Conservation (phyloP, 2,113 vertebrate species). For the Halcyon malimbica region DNA sequence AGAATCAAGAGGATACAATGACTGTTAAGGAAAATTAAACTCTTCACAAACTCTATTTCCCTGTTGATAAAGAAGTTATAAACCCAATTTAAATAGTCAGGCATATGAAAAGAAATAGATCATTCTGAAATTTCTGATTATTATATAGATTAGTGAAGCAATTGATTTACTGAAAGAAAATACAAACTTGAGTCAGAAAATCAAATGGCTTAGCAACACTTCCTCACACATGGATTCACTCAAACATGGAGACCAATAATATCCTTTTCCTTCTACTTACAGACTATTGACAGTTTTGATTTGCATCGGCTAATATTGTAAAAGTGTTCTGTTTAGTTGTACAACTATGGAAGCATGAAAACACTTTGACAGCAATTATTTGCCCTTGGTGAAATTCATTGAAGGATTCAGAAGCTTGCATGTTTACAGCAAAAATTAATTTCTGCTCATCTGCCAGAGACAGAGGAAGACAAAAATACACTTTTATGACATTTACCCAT, state of each 20-base stretch:
- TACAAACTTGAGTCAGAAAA: not conserved
- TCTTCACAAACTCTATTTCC: not conserved
- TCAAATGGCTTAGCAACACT: not conserved
- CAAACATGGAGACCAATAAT: not conserved
- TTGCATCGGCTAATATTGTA: constrained; percentile 14
- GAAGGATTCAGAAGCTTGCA: not conserved
- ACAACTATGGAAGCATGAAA: constrained; percentile 6
- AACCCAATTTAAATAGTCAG: not conserved
- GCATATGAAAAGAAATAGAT: not conserved
- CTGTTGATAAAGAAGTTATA: not conserved
- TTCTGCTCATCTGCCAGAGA: constrained; percentile 9
- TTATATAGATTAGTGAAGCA: not conserved
- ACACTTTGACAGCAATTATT: constrained; percentile 6
- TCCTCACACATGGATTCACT: not conserved
- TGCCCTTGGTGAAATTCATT: constrained; percentile 28
- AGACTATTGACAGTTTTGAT: constrained; percentile 8
- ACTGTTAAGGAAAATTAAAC: not conserved
- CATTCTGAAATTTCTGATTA: not conserved
- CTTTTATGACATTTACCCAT: not conserved
- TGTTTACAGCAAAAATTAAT: constrained; percentile 26
- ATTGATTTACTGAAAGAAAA: not conserved
- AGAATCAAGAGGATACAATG: not conserved
- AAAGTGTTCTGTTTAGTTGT: not conserved
- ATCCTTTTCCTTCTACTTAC: not conserved
- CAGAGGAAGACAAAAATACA: not conserved